Evolutionary conservation across 2,113 vertebrate genomes (phyloP).

Genomic region (Cebus imitator): DNA sequence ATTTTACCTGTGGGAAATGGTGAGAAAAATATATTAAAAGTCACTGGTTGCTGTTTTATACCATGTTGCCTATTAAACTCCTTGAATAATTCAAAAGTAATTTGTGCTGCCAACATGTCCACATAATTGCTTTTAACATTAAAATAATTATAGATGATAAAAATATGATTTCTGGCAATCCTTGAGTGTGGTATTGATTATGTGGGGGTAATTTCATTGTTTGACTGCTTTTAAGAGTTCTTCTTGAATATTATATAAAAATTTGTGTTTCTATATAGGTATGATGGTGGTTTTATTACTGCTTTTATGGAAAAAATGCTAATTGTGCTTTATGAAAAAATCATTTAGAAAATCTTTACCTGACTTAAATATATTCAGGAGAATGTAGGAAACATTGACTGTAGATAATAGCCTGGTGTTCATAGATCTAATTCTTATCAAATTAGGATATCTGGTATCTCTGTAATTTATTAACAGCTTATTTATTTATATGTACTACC

Average conservation of each 20-base stretch:
- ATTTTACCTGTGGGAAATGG: background rate
- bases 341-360: slow-evolving; percentile 27
- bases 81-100: slow-evolving; percentile 44
- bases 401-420: background rate
- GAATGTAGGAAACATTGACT: background rate
- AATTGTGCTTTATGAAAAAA: slow-evolving; percentile 19
- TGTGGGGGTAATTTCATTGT: background rate
- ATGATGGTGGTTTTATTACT: background rate
- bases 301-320: background rate
- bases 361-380: slow-evolving; percentile 3
- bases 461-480: background rate
- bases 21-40: slow-evolving; percentile 42
- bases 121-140: slow-evolving; percentile 44
- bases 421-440: background rate
- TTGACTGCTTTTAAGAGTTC: slow-evolving; percentile 9
- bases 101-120: slow-evolving; percentile 25
- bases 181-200: slow-evolving; percentile 43
- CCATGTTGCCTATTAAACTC: background rate
- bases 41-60: background rate
- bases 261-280: background rate
- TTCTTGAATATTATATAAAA: slow-evolving; percentile 27
- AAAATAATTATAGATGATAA: slow-evolving; percentile 43
- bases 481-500: background rate
- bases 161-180: background rate
- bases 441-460: background rate